Conservation (phyloP, 64 coral and sea anemone genomes). For the Stylophora pistillata region DNA sequence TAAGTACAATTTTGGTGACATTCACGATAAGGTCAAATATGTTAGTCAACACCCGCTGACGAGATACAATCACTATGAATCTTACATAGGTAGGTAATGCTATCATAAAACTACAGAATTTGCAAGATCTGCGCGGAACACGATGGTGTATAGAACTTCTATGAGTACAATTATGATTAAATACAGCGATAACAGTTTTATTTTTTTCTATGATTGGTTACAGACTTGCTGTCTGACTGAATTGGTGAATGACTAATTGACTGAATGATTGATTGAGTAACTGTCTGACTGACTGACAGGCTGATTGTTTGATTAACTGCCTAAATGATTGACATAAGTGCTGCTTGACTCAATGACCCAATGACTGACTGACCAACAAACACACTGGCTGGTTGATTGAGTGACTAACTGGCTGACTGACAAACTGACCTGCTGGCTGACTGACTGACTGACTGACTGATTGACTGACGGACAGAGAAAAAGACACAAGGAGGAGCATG, state of each 20-base stretch:
- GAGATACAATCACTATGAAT: conserved; percentile 28
- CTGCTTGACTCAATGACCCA: not conserved
- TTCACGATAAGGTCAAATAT: not conserved
- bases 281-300: not conserved
- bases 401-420: not conserved
- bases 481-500: not conserved
- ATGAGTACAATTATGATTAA: not conserved
- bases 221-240: not conserved
- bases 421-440: not conserved
- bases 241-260: not conserved
- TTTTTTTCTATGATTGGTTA: not conserved
- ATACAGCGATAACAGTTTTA: not conserved
- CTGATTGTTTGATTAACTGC: not conserved
- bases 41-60: conserved; percentile 8
- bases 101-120: not conserved
- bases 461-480: not conserved
- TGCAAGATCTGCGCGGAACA: not conserved
- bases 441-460: not conserved
- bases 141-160: not conserved
- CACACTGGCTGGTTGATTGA: not conserved
- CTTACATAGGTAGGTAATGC: conserved; percentile 1
- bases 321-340: not conserved
- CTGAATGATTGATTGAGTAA: not conserved
- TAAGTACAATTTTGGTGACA: conserved; percentile 8
- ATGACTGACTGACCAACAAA: not conserved